These are phyloP conservation scores for Acropora tenuis DNA, from an alignment of 64 coral and sea anemone species.

Conservation along the genomic window DNA sequence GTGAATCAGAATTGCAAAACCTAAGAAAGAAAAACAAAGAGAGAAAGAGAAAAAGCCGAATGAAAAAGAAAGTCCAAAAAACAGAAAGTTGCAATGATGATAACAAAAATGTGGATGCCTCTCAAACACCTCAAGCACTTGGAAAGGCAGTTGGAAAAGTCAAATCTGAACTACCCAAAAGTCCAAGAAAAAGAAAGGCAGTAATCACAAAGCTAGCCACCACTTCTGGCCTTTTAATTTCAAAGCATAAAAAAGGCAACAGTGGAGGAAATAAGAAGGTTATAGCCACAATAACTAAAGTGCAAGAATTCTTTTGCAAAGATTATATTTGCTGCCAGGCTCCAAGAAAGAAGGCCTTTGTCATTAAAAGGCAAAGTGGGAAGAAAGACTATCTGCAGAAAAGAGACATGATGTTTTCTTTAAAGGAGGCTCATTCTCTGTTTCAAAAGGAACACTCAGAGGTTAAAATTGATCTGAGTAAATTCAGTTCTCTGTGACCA, in stretches of 20 bases:
- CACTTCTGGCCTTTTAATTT: background rate
- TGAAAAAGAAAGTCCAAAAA: background rate
- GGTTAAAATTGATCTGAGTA: conserved; percentile 58
- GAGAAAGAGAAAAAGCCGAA: background rate
- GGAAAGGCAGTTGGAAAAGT: conserved; percentile 2
- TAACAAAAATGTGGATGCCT: background rate
- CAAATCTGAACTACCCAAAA: background rate
- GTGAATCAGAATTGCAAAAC: background rate
- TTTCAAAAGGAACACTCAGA: conserved; percentile 65
- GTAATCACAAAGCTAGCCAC: background rate
- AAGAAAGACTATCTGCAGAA: conserved; percentile 72
- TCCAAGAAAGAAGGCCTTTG: conserved; percentile 51
- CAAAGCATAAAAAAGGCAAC: background rate
- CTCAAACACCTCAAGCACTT: background rate
- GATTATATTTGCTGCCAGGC: too few species aligned
- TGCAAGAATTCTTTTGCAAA: background rate
- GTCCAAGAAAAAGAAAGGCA: background rate
- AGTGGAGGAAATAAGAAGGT: background rate
- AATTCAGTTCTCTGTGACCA: conserved; percentile 63
- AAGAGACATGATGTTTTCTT: background rate
- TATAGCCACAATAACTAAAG: background rate
- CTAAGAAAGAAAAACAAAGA: background rate
- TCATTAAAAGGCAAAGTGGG: conserved; percentile 40
- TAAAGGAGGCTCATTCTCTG: conserved; percentile 43
- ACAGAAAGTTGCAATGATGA: background rate